phyloP scores from a whole-genome alignment of 2,797 vertebrate genomes.

The Intellagama lesueurii region DNA sequence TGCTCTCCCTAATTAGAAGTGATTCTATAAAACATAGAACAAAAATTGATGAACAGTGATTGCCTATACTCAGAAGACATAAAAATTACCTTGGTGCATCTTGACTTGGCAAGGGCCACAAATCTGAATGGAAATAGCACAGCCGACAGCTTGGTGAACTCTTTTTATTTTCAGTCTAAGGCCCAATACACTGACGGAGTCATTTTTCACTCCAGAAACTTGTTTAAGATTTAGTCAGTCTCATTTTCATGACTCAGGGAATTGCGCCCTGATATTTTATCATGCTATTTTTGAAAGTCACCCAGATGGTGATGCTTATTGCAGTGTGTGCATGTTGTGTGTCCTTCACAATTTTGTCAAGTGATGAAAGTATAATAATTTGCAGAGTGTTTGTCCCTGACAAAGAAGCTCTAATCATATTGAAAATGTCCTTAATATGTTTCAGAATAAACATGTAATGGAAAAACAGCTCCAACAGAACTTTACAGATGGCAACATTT shows the following conservation, averaged over 20 bases:
- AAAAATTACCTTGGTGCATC: background rate
- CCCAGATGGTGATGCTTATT: constrained; percentile 37
- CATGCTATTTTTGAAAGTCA: constrained; percentile 54
- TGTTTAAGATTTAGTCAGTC: constrained; percentile 26
- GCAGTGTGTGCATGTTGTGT: constrained; percentile 22
- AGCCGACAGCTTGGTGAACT: background rate
- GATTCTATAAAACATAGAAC: background rate
- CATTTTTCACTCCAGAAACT: constrained; percentile 31
- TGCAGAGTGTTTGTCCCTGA: background rate
- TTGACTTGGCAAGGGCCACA: background rate
- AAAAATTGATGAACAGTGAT: background rate
- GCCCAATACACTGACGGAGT: constrained; percentile 23
- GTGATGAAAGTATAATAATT: constrained; percentile 45
- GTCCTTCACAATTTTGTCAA: constrained; percentile 54
- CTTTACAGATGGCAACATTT: background rate
- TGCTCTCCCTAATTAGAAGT: background rate
- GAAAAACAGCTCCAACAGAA: background rate
- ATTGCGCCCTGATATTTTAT: constrained; percentile 42
- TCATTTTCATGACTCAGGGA: constrained; percentile 40
- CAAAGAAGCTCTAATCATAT: constrained; percentile 8
- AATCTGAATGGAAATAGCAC: constrained; percentile 1
- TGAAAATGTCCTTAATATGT: constrained; percentile 20
- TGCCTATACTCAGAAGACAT: background rate
- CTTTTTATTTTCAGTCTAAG: constrained; percentile 40
- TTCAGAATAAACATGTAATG: constrained; percentile 26